Evolutionary conservation across 1,140 invertebrate species (phyloP).

Genomic region (Sinonovacula constricta): DNA sequence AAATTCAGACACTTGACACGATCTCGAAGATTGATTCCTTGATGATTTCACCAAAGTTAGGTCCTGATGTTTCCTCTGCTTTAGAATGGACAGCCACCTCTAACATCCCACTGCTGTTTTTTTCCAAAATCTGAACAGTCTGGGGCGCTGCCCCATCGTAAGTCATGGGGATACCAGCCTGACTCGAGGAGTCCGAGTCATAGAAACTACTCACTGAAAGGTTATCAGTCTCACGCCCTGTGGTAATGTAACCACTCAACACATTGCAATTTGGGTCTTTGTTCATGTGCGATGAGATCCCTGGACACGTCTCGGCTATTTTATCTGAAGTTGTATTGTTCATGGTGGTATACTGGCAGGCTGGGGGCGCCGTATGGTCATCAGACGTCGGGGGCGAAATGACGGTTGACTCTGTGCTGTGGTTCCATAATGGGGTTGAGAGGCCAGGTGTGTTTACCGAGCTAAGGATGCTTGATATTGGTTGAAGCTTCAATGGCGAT

Average conservation of each 20-base stretch:
- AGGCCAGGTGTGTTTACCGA: slow-evolving; percentile 63
- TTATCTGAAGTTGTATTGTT: slow-evolving; percentile 72
- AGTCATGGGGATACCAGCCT: slow-evolving; percentile 12
- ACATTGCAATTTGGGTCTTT: slow-evolving; percentile 38
- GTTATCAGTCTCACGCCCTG: slow-evolving; percentile 37
- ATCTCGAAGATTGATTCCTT: slow-evolving; percentile 95
- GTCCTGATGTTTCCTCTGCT: slow-evolving; percentile 45
- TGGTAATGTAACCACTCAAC: slow-evolving; percentile 11
- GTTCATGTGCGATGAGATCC: slow-evolving; percentile 74
- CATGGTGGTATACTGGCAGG: slow-evolving; percentile 71
- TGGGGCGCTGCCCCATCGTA: slow-evolving; percentile 23
- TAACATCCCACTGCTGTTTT: slow-evolving; percentile 11
- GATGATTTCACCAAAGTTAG: slow-evolving; percentile 94
- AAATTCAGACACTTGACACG: slow-evolving; percentile 85
- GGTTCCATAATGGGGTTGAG: slow-evolving; percentile 20
- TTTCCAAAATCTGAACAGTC: too few relatives aligned
- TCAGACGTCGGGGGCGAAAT: not conserved
- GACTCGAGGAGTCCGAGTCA: slow-evolving; percentile 42
- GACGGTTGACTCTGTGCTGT: slow-evolving; percentile 22
- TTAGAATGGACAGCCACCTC: slow-evolving; percentile 27
- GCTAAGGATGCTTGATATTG: slow-evolving; percentile 73
- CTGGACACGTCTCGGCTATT: slow-evolving; percentile 71
- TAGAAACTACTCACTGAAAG: slow-evolving; percentile 42
- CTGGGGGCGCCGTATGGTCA: slow-evolving; percentile 12
- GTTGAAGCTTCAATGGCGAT: slow-evolving; percentile 72